phyloP scores from a whole-genome alignment of 2,888 invertebrate species.

The Drosophila mettleri region DNA sequence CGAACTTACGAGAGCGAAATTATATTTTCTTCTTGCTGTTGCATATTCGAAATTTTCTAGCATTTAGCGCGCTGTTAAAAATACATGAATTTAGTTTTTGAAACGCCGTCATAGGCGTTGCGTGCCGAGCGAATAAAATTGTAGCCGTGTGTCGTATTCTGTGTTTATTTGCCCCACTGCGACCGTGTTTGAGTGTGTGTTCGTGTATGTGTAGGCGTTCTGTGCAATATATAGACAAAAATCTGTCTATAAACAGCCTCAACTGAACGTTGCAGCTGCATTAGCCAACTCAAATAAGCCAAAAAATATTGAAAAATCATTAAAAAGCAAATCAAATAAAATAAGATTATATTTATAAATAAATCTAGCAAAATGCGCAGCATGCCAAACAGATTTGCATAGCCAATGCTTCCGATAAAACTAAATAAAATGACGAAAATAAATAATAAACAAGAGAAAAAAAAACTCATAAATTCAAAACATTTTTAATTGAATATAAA shows the following conservation, averaged over 20 bases:
- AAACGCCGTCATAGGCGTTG: conserved; percentile 77
- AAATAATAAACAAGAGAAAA: not conserved
- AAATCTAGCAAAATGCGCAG: conserved; percentile 50
- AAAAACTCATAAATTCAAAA: not conserved
- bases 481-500: not conserved
- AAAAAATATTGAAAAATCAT: conserved; percentile 31
- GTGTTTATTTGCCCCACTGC: conserved; percentile 43
- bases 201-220: conserved; percentile 49
- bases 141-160: conserved; percentile 26
- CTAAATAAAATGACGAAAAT: not conserved
- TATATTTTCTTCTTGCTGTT: conserved; percentile 22
- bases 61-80: conserved; percentile 72
- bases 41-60: conserved; percentile 57
- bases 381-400: conserved; percentile 31
- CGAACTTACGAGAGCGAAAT: conserved; percentile 21
- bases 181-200: conserved; percentile 28
- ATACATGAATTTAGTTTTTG: conserved; percentile 77
- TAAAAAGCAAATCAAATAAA: conserved; percentile 9
- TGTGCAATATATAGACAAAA: conserved; percentile 26
- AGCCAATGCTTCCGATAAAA: conserved; percentile 19
- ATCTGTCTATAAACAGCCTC: conserved; percentile 34
- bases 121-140: conserved; percentile 56
- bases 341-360: conserved; percentile 28
- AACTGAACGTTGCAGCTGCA: conserved; percentile 46
- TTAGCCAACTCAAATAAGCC: conserved; percentile 28